Evolutionary conservation across 2,797 vertebrate species (phyloP).

Genomic region (Hozukius guyotensis): DNA sequence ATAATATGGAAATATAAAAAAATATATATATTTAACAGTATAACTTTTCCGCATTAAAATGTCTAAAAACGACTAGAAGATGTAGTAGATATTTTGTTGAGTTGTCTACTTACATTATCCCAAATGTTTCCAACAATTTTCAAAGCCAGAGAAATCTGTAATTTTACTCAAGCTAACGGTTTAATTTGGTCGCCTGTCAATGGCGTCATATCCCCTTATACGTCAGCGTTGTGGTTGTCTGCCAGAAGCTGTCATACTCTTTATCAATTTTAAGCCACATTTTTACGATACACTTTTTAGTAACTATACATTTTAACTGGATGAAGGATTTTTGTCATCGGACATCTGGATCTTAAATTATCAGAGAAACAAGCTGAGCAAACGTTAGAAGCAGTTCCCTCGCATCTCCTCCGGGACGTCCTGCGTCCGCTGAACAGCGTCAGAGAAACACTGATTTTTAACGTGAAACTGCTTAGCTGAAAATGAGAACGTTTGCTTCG

Average conservation of each 20-base stretch:
- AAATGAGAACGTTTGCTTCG: no score
- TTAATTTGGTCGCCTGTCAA: no score
- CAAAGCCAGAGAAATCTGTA: accelerated
- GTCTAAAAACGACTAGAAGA: neutral
- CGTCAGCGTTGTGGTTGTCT: no score
- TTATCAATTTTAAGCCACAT: neutral
- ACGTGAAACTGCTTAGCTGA: no score
- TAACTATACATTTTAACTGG: neutral
- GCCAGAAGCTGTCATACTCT: no score
- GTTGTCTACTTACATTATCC: neutral
- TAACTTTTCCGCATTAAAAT: neutral
- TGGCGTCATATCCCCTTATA: no score
- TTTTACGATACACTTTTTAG: neutral
- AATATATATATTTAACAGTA: neutral
- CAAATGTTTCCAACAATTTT: no score
- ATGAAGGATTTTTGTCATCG: neutral
- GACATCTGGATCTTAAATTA: neutral
- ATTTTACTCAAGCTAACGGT: neutral
- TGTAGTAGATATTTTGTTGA: neutral
- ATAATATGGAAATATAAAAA: neutral
- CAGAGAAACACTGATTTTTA: no score
- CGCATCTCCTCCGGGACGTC: accelerated
- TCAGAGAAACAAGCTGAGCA: neutral
- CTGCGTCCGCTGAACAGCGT: no score
- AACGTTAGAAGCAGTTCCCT: no score